A percentile compares a stretch with the other conserved stretches of the same genome.
These are phyloP conservation scores for Protaetia brevitarsis DNA, from an alignment of 1,140 invertebrate genomes.

Conservation along the genomic window DNA sequence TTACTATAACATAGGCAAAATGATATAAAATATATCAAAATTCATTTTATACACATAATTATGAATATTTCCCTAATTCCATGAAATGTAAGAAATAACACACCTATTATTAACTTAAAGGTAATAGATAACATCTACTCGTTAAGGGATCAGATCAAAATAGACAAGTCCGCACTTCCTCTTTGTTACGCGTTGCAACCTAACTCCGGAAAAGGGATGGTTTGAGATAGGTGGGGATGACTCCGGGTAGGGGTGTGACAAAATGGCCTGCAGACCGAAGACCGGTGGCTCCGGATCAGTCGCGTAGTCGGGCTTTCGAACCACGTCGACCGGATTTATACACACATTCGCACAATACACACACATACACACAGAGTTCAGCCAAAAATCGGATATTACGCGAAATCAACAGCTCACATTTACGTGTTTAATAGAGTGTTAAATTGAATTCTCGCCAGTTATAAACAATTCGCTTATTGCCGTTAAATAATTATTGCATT, in stretches of 20 bases:
- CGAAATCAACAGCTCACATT: background rate
- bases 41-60: too few relatives aligned
- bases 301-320: conserved; percentile 42
- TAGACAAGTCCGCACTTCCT: background rate
- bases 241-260: conserved; percentile 47
- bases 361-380: background rate
- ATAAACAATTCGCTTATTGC: background rate
- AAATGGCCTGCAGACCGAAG: conserved; percentile 49
- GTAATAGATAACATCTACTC: background rate
- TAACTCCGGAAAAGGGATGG: conserved; percentile 13
- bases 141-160: background rate
- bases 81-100: background rate
- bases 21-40: too few relatives aligned
- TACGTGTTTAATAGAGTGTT: background rate
- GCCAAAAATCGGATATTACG: too few relatives aligned
- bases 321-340: conserved; percentile 13
- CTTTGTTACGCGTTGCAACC: background rate
- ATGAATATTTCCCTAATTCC: background rate
- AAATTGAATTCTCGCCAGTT: too few relatives aligned
- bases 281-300: conserved; percentile 42
- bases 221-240: conserved; percentile 38
- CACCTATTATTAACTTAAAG: too few relatives aligned
- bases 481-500: background rate
- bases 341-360: background rate
- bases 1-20: too few relatives aligned